Percentiles rank a stretch among this genome's conserved stretches.
Conservation (phyloP, 2,888 invertebrate species). For the Yponomeuta evonymella region DNA sequence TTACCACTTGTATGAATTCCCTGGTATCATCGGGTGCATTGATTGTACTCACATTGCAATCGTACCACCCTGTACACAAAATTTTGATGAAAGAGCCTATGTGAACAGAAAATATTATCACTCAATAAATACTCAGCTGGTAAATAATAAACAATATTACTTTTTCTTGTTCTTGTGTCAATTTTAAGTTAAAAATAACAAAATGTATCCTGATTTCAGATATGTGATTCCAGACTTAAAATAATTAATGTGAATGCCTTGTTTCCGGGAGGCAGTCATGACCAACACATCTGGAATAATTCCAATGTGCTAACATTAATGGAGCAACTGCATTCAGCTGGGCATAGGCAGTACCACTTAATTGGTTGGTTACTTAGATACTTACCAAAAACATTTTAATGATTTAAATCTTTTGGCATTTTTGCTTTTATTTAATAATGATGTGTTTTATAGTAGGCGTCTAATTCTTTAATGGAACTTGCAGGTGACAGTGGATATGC, state of each 20-base stretch:
- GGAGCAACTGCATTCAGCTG: slow-evolving; percentile 7
- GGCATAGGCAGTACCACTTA: slow-evolving; percentile 11
- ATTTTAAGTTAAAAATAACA: not conserved
- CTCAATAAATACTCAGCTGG: slow-evolving; percentile 28
- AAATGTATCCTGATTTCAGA: slow-evolving; percentile 3
- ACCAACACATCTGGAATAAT: slow-evolving; percentile 15
- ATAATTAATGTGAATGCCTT: slow-evolving; percentile 17
- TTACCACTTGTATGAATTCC: slow-evolving; percentile 12
- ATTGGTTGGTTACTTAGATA: slow-evolving; percentile 9
- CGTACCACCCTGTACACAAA: slow-evolving; percentile 19
- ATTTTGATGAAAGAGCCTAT: slow-evolving; percentile 24
- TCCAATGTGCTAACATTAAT: slow-evolving; percentile 14
- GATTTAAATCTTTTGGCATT: no score
- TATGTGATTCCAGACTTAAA: slow-evolving; percentile 15
- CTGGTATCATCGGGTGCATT: slow-evolving; percentile 25
- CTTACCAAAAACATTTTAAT: no score
- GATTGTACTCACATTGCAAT: slow-evolving; percentile 27
- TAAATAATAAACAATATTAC: slow-evolving; percentile 16
- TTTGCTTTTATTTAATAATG: not conserved
- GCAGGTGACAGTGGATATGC: slow-evolving; percentile 6
- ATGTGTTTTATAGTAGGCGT: not conserved
- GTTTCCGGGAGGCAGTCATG: slow-evolving; percentile 15
- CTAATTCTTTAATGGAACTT: not conserved
- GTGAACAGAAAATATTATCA: slow-evolving; percentile 29
- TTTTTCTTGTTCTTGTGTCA: not conserved